Percentiles rank a stretch among this genome's conserved stretches.
phyloP scores from a whole-genome alignment of 2,888 invertebrate genomes.

The Cetonia aurata region DNA sequence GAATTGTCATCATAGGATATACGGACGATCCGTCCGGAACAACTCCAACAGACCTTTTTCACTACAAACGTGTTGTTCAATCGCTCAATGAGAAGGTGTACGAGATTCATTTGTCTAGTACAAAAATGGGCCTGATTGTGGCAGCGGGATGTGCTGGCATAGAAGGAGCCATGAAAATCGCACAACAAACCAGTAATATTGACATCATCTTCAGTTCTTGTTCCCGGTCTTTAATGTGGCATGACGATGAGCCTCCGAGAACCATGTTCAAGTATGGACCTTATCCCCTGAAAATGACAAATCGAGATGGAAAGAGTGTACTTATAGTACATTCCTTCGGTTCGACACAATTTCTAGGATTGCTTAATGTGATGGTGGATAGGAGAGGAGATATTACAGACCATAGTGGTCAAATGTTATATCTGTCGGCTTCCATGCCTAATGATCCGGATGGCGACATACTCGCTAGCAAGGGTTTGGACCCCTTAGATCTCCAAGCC shows the following conservation, averaged over 20 bases:
- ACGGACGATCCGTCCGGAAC: constrained; percentile 65
- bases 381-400: constrained; percentile 75
- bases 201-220: constrained; percentile 94
- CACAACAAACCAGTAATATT: constrained; percentile 80
- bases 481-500: not conserved
- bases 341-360: constrained; percentile 91
- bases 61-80: constrained; percentile 5
- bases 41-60: not conserved
- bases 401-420: constrained; percentile 81
- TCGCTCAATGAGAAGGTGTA: constrained; percentile 11
- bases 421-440: constrained; percentile 75
- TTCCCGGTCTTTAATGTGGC: constrained; percentile 90
- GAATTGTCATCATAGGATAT: constrained; percentile 89
- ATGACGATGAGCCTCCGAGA: constrained; percentile 76
- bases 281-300: constrained; percentile 82
- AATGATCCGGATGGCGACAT: constrained; percentile 76
- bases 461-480: constrained; percentile 45
- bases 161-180: constrained; percentile 81
- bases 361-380: constrained; percentile 79
- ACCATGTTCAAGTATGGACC: constrained; percentile 77
- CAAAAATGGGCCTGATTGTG: constrained; percentile 72
- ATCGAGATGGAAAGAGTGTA: constrained; percentile 77
- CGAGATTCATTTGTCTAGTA: not conserved
- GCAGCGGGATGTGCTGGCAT: constrained; percentile 92
- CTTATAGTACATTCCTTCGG: constrained; percentile 92